phyloP scores from a whole-genome alignment of 2,797 vertebrate species.

The Mastacembelus armatus region DNA sequence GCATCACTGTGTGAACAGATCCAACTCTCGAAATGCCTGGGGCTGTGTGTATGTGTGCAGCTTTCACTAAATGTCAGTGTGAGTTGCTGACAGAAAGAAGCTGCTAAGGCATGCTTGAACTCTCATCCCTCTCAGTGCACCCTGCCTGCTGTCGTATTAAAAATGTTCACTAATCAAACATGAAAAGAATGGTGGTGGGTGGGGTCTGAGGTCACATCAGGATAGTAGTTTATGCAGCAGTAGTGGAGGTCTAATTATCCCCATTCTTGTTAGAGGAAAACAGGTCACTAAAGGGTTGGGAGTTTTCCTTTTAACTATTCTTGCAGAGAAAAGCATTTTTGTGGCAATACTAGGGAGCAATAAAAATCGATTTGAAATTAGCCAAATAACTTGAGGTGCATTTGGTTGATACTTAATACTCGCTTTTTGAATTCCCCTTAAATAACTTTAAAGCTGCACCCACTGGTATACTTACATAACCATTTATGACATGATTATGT shows the following conservation, averaged over 20 bases:
- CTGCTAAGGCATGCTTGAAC: conserved; percentile 46
- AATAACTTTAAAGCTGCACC: no score
- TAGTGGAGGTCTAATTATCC: conserved; percentile 24
- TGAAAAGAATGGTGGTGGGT: conserved; percentile 31
- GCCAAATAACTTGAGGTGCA: no score
- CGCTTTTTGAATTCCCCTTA: no score
- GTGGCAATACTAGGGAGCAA: no score
- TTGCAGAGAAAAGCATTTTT: not conserved
- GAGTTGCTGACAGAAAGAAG: conserved; percentile 40
- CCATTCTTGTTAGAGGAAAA: conserved; percentile 5
- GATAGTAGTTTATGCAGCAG: conserved; percentile 29
- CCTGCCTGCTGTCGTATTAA: conserved; percentile 27
- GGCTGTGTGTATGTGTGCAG: conserved; percentile 30
- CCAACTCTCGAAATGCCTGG: no score
- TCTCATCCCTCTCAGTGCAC: conserved; percentile 29
- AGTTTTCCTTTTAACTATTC: not conserved
- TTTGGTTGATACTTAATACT: no score
- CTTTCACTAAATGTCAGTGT: conserved; percentile 27
- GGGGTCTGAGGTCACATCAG: conserved; percentile 28
- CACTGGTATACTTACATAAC: no score
- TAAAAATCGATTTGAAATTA: no score
- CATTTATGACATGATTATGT: not conserved
- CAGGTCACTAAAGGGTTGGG: conserved; percentile 1
- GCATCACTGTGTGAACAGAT: no score
- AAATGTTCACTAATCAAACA: conserved; percentile 62